Base-by-base conservation (phyloP, 2,888 invertebrate species). In the Plutella xylostella region DNA sequence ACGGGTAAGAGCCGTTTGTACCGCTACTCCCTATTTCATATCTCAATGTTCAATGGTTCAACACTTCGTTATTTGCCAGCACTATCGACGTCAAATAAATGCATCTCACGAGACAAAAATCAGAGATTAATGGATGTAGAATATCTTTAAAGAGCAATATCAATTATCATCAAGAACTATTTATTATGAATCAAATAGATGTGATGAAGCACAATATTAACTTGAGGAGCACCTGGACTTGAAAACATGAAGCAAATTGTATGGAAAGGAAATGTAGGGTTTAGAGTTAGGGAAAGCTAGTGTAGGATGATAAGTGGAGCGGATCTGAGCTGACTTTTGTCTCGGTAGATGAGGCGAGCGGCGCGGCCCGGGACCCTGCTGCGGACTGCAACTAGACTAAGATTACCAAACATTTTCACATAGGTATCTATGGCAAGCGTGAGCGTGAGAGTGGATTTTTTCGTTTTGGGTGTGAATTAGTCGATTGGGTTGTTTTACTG, bases 1-100 rank as follows among this genome's bases (percentile, higher is more conserved):
- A 93, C 68, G 93, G 93, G 94, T 94, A 85, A 93, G 93, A 91
- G 52, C 6, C 14, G 20, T 48, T 50, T 48, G 47, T 45, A 14
- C 47, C 50, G 53, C 50, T 51, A 54, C 50, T 52, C 63, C 68
- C 68, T 72, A 17, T 11, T 19, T 25, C 28, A 56, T 74, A 64
- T 76, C 71, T 80, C 64, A 71, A 78, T 80, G 79, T 82, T 83
- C 68, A 72, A 76, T 80, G 75, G 79, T 73, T 78, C 72, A 69
- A 75, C 79, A 80, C 79, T 76, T 75, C 73, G 64, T 75, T 72
- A 75, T 80, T 80, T 80, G 68, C 74, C 80, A 80, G 82, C 82
- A 82, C 82, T 66, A 65, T 71, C 72, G 76, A 71, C 68, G 67
- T 71, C 73, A 70, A 9, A 34, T 67, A 70, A n/a, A 69, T 66